A percentile compares a stretch with the other conserved stretches of the same genome.
Evolutionary conservation across 2,113 vertebrate genomes (phyloP).

Genomic region (Paradoxurus hermaphroditus): DNA sequence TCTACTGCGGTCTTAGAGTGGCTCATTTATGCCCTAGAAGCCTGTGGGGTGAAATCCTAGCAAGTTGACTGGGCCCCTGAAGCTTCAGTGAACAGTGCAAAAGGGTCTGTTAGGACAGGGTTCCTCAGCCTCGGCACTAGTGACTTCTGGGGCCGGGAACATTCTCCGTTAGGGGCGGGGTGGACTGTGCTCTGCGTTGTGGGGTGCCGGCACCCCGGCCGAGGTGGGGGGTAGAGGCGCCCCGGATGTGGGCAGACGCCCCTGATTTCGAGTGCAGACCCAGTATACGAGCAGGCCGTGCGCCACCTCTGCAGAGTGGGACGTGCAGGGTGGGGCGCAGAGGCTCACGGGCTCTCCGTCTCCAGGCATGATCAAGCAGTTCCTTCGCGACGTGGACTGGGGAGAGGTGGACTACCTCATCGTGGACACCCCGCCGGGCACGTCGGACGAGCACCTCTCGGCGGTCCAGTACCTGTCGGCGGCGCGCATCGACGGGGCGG

Average conservation of each 20-base stretch:
- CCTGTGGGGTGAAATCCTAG: not conserved
- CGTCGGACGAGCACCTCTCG: conserved; percentile 95
- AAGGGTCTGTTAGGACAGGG: not conserved
- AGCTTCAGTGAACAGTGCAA: accelerated
- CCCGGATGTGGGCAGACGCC: not conserved
- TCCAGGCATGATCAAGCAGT: conserved; percentile 97
- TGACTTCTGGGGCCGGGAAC: not conserved
- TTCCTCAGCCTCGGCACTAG: accelerated
- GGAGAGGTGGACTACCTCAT: conserved; percentile 95
- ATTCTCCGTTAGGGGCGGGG: not conserved
- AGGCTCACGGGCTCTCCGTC: not conserved
- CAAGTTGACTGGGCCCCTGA: not conserved
- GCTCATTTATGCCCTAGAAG: not conserved
- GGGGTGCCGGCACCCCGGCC: too few relatives aligned
- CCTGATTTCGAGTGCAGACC: accelerated
- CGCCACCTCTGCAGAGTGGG: accelerated
- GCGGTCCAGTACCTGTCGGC: conserved; percentile 93
- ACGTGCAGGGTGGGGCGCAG: accelerated
- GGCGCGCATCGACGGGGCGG: conserved; percentile 87
- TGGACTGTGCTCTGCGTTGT: accelerated
- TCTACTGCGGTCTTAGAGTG: not conserved
- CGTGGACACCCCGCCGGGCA: conserved; percentile 95
- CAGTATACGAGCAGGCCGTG: accelerated
- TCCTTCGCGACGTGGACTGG: conserved; percentile 97
- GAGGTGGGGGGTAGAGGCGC: too few relatives aligned